Percentiles rank a stretch among this genome's conserved stretches.
Conservation (phyloP, 2,113 vertebrate species). For the Colistium nudipinnis region DNA sequence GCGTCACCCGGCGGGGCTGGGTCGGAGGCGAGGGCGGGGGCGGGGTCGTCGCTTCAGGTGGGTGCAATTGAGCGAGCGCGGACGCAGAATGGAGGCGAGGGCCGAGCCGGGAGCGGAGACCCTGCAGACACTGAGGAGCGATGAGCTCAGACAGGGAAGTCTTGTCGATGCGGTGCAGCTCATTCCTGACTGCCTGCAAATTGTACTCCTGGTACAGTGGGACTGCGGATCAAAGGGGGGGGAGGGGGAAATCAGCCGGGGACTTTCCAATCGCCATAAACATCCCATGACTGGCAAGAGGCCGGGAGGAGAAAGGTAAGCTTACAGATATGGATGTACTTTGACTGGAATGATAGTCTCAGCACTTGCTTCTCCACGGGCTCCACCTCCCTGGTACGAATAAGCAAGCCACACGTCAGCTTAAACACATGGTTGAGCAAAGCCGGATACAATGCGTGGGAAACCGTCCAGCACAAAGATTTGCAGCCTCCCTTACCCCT, state of each 20-base stretch:
- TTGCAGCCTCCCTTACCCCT: constrained; percentile 32
- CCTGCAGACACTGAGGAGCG: constrained; percentile 21
- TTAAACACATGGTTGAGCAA: too few species aligned
- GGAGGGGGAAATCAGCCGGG: neutral
- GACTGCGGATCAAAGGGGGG: constrained; percentile 53
- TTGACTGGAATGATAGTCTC: constrained; percentile 61
- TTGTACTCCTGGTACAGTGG: constrained; percentile 84
- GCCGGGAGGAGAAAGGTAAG: neutral
- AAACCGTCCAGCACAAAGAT: too few species aligned
- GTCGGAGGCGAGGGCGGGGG: constrained; percentile 9
- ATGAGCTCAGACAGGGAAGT: constrained; percentile 52
- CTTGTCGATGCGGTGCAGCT: constrained; percentile 46
- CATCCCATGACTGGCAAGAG: neutral
- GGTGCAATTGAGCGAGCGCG: neutral
- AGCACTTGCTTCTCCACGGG: constrained; percentile 26
- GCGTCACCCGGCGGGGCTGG: constrained; percentile 40
- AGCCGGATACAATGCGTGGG: too few species aligned
- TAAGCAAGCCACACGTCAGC: constrained; percentile 1
- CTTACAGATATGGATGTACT: constrained; percentile 76
- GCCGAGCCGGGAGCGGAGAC: constrained; percentile 32
- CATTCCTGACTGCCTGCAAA: constrained; percentile 50
- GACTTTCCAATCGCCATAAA: neutral
- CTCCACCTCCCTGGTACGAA: constrained; percentile 30
- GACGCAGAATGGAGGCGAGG: accelerated
- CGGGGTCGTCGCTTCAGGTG: neutral